Conservation (phyloP, 2,888 invertebrate genomes). For the Machimus rusticus region DNA sequence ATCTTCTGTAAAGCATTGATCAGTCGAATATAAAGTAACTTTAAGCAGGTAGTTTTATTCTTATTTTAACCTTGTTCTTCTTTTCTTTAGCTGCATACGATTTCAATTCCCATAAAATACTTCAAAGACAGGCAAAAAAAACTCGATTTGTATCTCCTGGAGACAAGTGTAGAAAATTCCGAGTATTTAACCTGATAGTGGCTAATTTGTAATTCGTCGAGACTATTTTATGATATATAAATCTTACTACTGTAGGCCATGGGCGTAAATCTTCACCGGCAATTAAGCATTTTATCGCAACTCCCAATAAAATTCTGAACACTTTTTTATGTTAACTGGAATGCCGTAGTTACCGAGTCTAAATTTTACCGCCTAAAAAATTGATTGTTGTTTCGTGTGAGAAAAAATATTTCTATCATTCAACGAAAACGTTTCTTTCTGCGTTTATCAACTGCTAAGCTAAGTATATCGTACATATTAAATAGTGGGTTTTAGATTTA, state of each 20-base stretch:
- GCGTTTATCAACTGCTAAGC: neutral
- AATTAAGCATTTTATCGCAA: neutral
- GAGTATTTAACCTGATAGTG: neutral
- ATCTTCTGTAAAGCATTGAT: neutral
- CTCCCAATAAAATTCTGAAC: neutral
- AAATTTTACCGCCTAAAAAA: neutral
- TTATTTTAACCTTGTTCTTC: neutral
- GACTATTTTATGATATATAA: neutral
- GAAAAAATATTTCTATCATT: neutral
- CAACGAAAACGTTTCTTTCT: neutral
- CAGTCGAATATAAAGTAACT: neutral
- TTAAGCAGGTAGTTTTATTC: neutral
- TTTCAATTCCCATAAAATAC: neutral
- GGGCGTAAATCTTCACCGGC: neutral
- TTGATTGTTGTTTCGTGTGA: neutral
- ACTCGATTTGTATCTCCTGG: neutral
- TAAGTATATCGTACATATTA: no score
- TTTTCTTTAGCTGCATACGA: neutral
- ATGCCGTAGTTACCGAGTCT: neutral
- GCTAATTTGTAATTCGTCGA: neutral
- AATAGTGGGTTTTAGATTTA: neutral
- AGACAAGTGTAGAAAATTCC: neutral
- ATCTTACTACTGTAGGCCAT: neutral
- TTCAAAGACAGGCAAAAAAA: neutral
- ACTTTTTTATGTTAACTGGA: neutral